Conservation (phyloP, 37 sponge, comb jelly and placozoan genomes). For the Bolinopsis microptera region DNA sequence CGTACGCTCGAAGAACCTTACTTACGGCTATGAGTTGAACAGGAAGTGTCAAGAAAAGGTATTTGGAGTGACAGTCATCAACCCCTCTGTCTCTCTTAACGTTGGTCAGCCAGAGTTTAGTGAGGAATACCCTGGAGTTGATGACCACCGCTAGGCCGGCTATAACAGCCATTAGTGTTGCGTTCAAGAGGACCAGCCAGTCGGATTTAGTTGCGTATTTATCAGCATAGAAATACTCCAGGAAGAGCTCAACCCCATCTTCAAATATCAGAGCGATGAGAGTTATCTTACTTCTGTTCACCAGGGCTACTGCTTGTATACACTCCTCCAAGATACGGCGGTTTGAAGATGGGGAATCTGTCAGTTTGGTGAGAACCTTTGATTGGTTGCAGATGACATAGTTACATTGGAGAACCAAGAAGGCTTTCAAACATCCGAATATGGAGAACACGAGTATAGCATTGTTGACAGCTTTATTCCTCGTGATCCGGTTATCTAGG, state of each 20-base stretch:
- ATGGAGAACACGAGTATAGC: neutral
- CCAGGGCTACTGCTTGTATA: neutral
- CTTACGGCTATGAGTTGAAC: neutral
- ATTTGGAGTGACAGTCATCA: neutral
- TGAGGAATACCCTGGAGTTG: neutral
- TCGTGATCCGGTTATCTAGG: neutral
- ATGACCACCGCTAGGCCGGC: neutral
- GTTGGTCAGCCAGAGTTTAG: neutral
- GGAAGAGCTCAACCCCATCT: neutral
- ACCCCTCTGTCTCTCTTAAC: neutral
- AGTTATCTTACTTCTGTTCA: neutral
- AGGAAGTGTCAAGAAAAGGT: neutral
- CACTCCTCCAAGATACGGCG: neutral
- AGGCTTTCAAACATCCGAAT: neutral
- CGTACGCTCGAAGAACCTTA: neutral
- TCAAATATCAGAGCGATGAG: neutral
- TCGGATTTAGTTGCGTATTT: neutral
- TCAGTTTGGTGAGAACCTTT: neutral
- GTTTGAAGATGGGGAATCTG: neutral
- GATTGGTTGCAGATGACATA: neutral
- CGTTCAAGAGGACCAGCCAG: slow-evolving; percentile 25
- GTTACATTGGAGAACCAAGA: neutral
- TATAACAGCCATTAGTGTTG: slow-evolving; percentile 8
- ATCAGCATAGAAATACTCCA: slow-evolving; percentile 44
- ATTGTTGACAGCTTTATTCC: neutral